Base-by-base conservation (phyloP, 2,888 invertebrate species). In the Koerneria pararmatus region DNA sequence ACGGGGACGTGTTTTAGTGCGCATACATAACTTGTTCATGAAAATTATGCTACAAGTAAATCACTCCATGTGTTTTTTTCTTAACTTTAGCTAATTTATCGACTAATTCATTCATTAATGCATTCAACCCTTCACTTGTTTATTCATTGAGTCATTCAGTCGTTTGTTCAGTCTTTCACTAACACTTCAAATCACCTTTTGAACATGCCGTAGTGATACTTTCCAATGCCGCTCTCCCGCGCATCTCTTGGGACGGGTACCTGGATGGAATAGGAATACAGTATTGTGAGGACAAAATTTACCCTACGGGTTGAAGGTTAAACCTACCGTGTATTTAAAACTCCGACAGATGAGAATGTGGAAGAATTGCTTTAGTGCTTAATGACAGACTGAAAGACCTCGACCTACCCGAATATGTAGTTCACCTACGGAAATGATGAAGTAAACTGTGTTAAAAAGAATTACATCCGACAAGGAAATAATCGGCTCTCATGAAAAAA, bases 221-320 rank as follows among this genome's bases (percentile, higher is more conserved):
- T 64, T 3, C 54, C 64, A 31, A 56, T 54, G 5, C 56, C 64
- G 1, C 46, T 46, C 37, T 64, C 64, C 4, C 64, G 29, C 11
- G 64, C 64, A 2, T 64, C 64, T 37, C 64, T 6, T 11, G 54
- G 29, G 4, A 64, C 64, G 22, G 64, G 64, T n/a, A 64, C 31
- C 64, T 64, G 56, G n/a, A n/a, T n/a, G n/a, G n/a, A n/a, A n/a
- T n/a, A n/a, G n/a, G n/a, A n/a, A n/a, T n/a, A n/a, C n/a, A n/a
- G n/a, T n/a, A n/a, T n/a, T n/a, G n/a, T n/a, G n/a, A n/a, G n/a
- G n/a, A n/a, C n/a, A n/a, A n/a, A n/a, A n/a, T n/a, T n/a, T n/a
- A n/a, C n/a, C n/a, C n/a, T n/a, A n/a, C n/a, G n/a, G n/a, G n/a
- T n/a, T n/a, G n/a, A n/a, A n/a, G n/a, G n/a, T n/a, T n/a, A n/a